phyloP scores from a whole-genome alignment of 2,888 invertebrate species.

The Chloromyia formosa region DNA sequence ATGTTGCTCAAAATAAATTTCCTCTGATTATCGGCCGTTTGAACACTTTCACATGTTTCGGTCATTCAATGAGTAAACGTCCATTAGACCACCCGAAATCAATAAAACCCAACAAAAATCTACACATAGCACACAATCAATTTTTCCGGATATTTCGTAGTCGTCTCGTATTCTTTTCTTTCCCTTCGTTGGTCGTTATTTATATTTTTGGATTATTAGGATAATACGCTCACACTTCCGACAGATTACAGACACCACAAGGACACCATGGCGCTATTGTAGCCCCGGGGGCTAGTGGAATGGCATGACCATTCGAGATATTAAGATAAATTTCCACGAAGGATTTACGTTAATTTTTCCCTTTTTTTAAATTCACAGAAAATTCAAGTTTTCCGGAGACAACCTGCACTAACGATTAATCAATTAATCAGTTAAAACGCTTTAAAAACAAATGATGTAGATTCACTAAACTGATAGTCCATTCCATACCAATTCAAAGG shows the following conservation, averaged over 20 bases:
- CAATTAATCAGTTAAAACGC: no score
- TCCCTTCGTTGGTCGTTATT: slow-evolving; percentile 10
- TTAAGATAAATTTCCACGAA: neutral
- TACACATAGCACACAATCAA: slow-evolving; percentile 21
- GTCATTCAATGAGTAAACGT: slow-evolving; percentile 31
- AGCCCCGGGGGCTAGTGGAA: neutral
- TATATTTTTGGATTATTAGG: slow-evolving; percentile 32
- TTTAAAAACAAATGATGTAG: no score
- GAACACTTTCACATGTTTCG: slow-evolving; percentile 40
- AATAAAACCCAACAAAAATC: slow-evolving; percentile 22
- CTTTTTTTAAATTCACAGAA: neutral
- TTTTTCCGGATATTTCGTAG: no score
- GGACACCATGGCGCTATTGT: neutral
- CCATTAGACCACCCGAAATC: slow-evolving; percentile 40
- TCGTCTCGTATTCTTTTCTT: neutral
- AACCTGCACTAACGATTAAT: no score
- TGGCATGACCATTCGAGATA: neutral
- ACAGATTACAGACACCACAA: slow-evolving; percentile 1
- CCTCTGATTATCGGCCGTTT: slow-evolving; percentile 33
- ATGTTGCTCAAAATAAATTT: slow-evolving; percentile 38
- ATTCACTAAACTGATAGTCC: no score
- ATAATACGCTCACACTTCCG: neutral
- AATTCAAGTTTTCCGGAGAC: neutral
- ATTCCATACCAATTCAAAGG: no score
- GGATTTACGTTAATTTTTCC: no score